Evolutionary conservation across 2,797 vertebrate genomes (phyloP).

Genomic region (Pipistrellus pipistrellus): DNA sequence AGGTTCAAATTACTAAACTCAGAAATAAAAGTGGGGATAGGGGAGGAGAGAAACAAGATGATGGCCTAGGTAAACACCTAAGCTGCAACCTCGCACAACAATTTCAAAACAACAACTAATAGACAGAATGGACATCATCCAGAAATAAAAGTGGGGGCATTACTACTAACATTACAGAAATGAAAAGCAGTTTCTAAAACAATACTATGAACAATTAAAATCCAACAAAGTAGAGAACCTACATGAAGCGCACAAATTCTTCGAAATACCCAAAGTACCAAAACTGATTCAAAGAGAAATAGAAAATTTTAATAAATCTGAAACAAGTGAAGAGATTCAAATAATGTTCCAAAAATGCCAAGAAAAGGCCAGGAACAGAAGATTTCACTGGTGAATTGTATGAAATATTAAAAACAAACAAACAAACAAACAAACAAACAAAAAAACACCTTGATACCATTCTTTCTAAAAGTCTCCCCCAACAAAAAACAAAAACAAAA

Average conservation of each 20-base stretch:
- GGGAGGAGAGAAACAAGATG: no score
- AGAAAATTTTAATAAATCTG: background rate
- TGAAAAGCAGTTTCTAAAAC: no score
- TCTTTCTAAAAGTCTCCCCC: background rate
- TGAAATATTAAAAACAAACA: background rate
- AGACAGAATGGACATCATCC: no score
- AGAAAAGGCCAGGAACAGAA: background rate
- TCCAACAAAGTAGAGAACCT: background rate
- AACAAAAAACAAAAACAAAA: background rate
- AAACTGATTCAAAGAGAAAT: background rate
- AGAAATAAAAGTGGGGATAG: background rate
- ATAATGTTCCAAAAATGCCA: background rate
- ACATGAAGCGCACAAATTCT: background rate
- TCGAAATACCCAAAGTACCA: background rate
- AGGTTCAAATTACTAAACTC: background rate
- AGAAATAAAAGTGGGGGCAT: background rate
- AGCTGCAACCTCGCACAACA: no score
- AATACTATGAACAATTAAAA: background rate
- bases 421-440: no score
- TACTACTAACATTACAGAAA: background rate
- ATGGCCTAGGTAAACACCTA: no score
- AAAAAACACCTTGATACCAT: background rate
- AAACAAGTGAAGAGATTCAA: background rate
- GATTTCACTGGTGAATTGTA: background rate
- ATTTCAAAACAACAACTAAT: no score